Evolutionary conservation across 2,888 invertebrate species (phyloP), one percentile per base, ranked within the genome.

Genomic region (Drosophila pseudotalamancana): DNA sequence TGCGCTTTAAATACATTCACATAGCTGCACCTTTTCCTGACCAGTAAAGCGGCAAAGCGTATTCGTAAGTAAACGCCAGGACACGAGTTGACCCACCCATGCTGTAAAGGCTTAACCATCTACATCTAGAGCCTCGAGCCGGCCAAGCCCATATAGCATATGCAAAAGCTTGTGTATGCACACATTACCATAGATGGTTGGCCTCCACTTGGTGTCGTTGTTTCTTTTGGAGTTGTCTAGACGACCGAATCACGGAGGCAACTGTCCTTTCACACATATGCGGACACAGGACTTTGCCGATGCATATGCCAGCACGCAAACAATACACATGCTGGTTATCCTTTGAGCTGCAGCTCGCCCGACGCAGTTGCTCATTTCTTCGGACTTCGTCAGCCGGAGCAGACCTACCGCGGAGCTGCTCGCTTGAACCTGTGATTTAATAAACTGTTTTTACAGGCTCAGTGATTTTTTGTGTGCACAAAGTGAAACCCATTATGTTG

Each of bases 161-260:
- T 76, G 80, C 62, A 80, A 65, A 76, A 67, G 77, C 68, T 67
- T 72, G 39, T 57, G 64, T 77, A 60, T 70, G 71, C 63, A 66
- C 75, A 68, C 60, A 70, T 70, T 75, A 61, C 46, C 46, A 19
- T 55, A 42, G 27, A 16, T 45, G 48, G 35, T 31, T 14, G 42
- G 40, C 48, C 35, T 34, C 8, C 29, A 19, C 27, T 32, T 43
- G 46, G 32, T 65, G 66, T 51, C 49, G 46, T 42, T 51, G 35
- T 46, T 48, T 57, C 64, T 64, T 64, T 71, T 55, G 64, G 67
- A 63, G 51, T 63, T 51, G 81, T 80, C 77, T 77, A 77, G 81
- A 80, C 77, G 42, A 56, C 46, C 81, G 81, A 72, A 77, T 77
- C 81, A 77, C 77, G 72, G 65, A 29, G 77, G 77, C 68, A 60